Percentiles rank a stretch among this genome's conserved stretches.
Conservation (phyloP, 2,797 vertebrate species). For the Lates japonicus region DNA sequence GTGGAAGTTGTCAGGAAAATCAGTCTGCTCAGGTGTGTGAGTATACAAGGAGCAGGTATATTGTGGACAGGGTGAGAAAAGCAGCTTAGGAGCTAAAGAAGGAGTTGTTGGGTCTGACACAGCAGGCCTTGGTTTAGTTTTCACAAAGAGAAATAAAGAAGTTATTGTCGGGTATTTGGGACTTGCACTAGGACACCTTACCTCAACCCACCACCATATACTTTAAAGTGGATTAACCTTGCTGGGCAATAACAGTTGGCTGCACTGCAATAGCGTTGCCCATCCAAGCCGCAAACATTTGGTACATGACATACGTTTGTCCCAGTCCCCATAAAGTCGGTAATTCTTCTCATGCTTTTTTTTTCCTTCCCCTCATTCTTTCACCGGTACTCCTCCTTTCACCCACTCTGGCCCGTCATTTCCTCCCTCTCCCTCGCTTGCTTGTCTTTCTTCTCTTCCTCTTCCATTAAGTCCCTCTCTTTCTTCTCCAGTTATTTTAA, state of each 20-base stretch:
- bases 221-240: not conserved
- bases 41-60: slow-evolving; percentile 68
- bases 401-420: slow-evolving; percentile 62
- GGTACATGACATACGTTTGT: slow-evolving; percentile 8
- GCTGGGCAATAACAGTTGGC: not conserved
- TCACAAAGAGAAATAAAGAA: slow-evolving; percentile 41
- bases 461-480: slow-evolving; percentile 45
- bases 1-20: slow-evolving; percentile 84
- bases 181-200: slow-evolving; percentile 14
- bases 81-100: slow-evolving; percentile 66
- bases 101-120: slow-evolving; percentile 67
- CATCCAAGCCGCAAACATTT: slow-evolving; percentile 5
- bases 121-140: slow-evolving; percentile 18
- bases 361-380: slow-evolving; percentile 79
- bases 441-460: slow-evolving; percentile 45
- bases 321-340: slow-evolving; percentile 1
- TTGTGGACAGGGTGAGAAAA: slow-evolving; percentile 63
- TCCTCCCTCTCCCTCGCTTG: slow-evolving; percentile 55
- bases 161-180: slow-evolving; percentile 19
- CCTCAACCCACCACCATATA: not conserved
- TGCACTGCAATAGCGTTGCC: not conserved
- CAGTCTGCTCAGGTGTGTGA: slow-evolving; percentile 81
- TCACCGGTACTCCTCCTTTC: slow-evolving; percentile 60
- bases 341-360: slow-evolving; percentile 51
- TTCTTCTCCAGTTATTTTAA: slow-evolving; percentile 74